These are phyloP conservation scores for Eulemur mongoz DNA, from an alignment of 2,797 vertebrate species.

Conservation along the genomic window DNA sequence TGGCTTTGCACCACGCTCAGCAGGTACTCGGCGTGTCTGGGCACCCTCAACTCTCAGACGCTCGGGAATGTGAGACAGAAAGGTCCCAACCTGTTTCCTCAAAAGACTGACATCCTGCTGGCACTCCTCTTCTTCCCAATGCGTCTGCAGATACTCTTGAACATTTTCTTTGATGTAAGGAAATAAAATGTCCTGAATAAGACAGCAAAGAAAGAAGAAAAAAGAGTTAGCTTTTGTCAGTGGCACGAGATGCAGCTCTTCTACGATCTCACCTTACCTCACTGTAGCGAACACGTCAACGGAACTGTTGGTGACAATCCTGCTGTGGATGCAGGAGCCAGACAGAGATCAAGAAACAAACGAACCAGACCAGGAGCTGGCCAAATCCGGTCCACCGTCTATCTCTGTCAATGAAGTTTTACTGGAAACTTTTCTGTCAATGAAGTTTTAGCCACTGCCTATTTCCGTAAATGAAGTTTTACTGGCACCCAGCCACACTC, in stretches of 20 bases:
- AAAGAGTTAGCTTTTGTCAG: slow-evolving; percentile 38
- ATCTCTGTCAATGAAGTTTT: background rate
- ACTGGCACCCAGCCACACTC: background rate
- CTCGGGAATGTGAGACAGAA: background rate
- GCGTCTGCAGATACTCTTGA: slow-evolving; percentile 91
- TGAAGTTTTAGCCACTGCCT: background rate
- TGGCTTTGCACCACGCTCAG: background rate
- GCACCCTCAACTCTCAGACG: background rate
- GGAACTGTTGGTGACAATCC: background rate
- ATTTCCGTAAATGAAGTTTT: background rate
- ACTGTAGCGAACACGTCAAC: background rate
- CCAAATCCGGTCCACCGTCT: background rate
- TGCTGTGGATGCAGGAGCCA: background rate
- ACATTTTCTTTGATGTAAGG: slow-evolving; percentile 95
- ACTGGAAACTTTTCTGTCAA: background rate
- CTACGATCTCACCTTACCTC: background rate
- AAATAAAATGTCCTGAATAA: slow-evolving; percentile 93
- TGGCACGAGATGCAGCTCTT: background rate
- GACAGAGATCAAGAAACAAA: background rate
- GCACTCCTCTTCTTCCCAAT: slow-evolving; percentile 98
- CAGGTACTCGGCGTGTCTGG: background rate
- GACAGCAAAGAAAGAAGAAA: slow-evolving; percentile 29
- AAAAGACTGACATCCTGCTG: slow-evolving; percentile 94
- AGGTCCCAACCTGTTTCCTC: slow-evolving; percentile 93
- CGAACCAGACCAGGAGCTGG: background rate